A percentile compares a stretch with the other conserved stretches of the same genome.
phyloP scores from a whole-genome alignment of 2,888 invertebrate species.

The Leptarthrus brevirostris region DNA sequence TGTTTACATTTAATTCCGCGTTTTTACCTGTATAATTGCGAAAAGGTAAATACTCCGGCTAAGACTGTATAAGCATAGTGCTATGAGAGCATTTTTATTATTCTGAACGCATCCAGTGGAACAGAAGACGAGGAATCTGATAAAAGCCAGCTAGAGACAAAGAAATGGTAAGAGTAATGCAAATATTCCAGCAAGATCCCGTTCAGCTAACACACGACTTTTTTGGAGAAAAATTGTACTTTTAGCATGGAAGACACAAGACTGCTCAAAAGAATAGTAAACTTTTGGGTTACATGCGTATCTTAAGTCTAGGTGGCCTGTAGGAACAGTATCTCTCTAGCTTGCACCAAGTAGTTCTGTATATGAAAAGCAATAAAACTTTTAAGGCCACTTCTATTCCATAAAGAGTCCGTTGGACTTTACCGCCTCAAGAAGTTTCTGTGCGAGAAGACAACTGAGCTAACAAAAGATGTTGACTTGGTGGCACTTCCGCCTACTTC shows the following conservation, averaged over 20 bases:
- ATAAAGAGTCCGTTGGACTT: slow-evolving; percentile 22
- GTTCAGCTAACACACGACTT: background rate
- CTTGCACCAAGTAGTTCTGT: background rate
- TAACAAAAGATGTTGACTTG: slow-evolving; percentile 13
- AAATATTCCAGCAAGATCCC: background rate
- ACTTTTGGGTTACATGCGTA: background rate
- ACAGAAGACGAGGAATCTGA: slow-evolving; percentile 30
- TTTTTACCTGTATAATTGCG: slow-evolving; percentile 46
- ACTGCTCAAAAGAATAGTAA: too few species aligned
- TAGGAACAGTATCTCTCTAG: background rate
- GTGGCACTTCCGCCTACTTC: slow-evolving; percentile 23
- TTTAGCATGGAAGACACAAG: too few species aligned
- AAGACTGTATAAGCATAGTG: slow-evolving; percentile 19
- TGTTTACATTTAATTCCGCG: slow-evolving; percentile 47
- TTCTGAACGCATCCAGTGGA: slow-evolving; percentile 33
- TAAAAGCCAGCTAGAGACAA: slow-evolving; percentile 16
- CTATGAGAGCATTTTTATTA: slow-evolving; percentile 38
- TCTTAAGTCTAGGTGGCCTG: background rate
- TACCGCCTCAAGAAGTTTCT: slow-evolving; percentile 8
- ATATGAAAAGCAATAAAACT: background rate
- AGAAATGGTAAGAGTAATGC: slow-evolving; percentile 16
- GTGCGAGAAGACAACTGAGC: background rate
- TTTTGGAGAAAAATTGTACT: too few species aligned
- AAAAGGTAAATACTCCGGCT: slow-evolving; percentile 40
- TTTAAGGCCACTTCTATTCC: background rate